Conservation (phyloP, 2,888 invertebrate species). For the Ferdinandea cuprea region DNA sequence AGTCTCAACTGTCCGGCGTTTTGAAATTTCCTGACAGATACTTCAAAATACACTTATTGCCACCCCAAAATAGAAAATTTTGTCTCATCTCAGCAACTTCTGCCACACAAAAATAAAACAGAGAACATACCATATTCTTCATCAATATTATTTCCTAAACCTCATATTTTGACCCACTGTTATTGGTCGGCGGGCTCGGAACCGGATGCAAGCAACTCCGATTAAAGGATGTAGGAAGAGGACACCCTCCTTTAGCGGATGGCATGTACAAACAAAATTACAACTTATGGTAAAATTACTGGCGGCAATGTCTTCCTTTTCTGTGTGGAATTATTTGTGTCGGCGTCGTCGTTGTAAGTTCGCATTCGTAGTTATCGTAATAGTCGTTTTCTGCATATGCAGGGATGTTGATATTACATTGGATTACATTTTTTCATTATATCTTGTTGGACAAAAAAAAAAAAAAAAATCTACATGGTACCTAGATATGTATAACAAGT, state of each 20-base stretch:
- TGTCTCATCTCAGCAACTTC: too few species aligned
- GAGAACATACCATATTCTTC: too few species aligned
- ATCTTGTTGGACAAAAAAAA: constrained; percentile 10
- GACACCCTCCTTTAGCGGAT: not conserved
- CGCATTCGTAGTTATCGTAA: not conserved
- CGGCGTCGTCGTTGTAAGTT: constrained; percentile 11
- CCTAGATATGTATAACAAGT: too few species aligned
- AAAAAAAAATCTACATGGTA: constrained; percentile 22
- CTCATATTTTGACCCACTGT: not conserved
- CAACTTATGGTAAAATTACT: constrained; percentile 72
- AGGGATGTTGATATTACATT: constrained; percentile 6
- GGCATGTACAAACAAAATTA: constrained; percentile 62
- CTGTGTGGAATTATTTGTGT: constrained; percentile 56
- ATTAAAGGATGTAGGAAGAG: not conserved
- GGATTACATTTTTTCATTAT: constrained; percentile 5
- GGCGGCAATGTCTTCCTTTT: constrained; percentile 63
- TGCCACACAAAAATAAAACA: too few species aligned
- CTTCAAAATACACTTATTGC: too few species aligned
- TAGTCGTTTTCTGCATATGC: constrained; percentile 57
- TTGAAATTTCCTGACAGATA: too few species aligned
- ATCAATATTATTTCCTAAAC: not conserved
- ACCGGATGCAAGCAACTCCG: not conserved
- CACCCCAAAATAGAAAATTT: too few species aligned
- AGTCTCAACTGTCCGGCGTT: too few species aligned
- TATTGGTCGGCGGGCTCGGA: not conserved